Base-by-base conservation (phyloP, 1,140 invertebrate genomes). In the Pararge aegeria region DNA sequence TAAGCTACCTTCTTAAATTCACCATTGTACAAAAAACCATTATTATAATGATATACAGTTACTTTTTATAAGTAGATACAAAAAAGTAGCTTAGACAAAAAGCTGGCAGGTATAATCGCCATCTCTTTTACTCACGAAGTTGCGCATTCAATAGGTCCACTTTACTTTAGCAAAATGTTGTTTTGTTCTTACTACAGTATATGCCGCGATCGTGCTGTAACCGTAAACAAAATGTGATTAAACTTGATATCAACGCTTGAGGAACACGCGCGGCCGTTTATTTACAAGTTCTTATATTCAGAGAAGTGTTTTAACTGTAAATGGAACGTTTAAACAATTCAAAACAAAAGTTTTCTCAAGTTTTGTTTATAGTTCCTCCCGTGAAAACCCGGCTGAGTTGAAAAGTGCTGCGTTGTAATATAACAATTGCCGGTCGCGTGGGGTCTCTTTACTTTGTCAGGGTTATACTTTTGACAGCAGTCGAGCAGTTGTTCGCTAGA, bases 301-400 rank as follows among this genome's bases (percentile, higher is more conserved):
- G 16, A 50, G 42, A 51, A 52, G 40, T 65, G 65, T 55, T 75
- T 70, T 52, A 78, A 80, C 62, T 74, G 62, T 68, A 58, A 74
- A 77, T 67, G 55, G 70, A 77, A 75, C 61, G 56, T 71, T 63
- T 66, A 60, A 71, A 66, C 63, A 69, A 73, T 54, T 75, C 60
- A 57, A 61, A 64, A 69, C 56, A 73, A 80, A 86, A 76, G 66
- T 68, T 81, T 80, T 82, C 76, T 70, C 51, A 57, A 73, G 55
- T 75, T 64, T 70, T 83, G 79, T 86, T 83, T 80, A 82, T 80
- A 80, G 72, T 75, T 77, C 70, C 62, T 55, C 68, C 40, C 5
- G 59, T 24, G 72, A 46, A 51, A 76, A 85, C 61, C 70, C 66
- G 61, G 58, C 75, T 15, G 70, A 78, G 57, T 84, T 79, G 5